Evolutionary conservation across 2,888 invertebrate species (phyloP).

Genomic region (Rotaria magnacalcarata): DNA sequence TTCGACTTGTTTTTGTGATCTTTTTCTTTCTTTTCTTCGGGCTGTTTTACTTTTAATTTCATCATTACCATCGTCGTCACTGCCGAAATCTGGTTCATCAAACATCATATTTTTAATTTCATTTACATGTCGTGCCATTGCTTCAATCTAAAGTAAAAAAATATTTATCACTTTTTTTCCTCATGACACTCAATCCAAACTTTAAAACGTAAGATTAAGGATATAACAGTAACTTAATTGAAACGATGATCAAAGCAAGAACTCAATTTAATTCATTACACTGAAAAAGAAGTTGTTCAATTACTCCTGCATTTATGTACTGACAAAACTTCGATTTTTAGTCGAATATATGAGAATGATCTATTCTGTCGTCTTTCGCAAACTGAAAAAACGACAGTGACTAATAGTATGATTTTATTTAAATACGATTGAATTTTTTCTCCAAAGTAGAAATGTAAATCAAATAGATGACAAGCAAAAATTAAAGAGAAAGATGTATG

Average conservation of each 20-base stretch:
- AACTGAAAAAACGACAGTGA: too few relatives aligned
- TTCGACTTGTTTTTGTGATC: not conserved
- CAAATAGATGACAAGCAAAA: not conserved
- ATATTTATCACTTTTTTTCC: not conserved
- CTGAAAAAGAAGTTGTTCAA: too few relatives aligned
- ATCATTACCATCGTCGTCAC: not conserved
- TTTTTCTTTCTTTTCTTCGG: slow-evolving; percentile 8
- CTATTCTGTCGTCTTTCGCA: too few relatives aligned
- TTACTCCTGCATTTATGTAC: too few relatives aligned
- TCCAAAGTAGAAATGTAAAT: not conserved
- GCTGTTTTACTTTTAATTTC: not conserved
- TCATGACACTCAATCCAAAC: not conserved
- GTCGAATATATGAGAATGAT: too few relatives aligned
- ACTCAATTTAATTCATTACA: too few relatives aligned
- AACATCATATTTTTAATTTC: slow-evolving; percentile 1
- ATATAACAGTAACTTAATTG: too few relatives aligned
- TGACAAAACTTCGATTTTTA: too few relatives aligned
- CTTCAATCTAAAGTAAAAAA: not conserved
- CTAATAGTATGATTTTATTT: too few relatives aligned
- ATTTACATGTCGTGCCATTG: not conserved
- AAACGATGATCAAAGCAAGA: too few relatives aligned
- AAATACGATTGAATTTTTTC: too few relatives aligned
- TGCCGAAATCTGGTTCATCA: not conserved
- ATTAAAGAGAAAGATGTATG: not conserved
- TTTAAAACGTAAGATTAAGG: too few relatives aligned